Conservation (phyloP, 2,888 invertebrate species). For the Automeris io region DNA sequence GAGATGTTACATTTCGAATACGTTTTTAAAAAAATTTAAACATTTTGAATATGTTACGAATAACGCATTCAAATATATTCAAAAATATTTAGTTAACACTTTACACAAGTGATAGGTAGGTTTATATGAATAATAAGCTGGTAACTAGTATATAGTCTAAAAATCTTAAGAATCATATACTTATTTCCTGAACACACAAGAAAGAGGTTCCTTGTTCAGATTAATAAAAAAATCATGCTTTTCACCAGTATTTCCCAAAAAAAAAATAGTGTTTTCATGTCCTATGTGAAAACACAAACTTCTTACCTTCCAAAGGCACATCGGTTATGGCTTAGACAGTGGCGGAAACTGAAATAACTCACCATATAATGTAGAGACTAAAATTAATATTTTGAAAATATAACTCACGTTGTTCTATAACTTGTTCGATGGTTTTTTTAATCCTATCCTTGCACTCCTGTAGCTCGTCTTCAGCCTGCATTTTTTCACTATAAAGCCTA, state of each 20-base stretch:
- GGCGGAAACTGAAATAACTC: neutral
- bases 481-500: conserved; percentile 89
- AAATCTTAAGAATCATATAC: too few species aligned
- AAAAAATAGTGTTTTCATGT: neutral
- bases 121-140: too few species aligned
- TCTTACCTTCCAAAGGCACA: conserved; percentile 6
- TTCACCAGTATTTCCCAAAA: neutral
- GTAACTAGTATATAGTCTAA: too few species aligned
- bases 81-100: too few species aligned
- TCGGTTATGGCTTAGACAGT: neutral
- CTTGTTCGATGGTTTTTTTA: conserved; percentile 89
- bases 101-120: too few species aligned
- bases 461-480: conserved; percentile 91
- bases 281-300: neutral
- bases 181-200: too few species aligned
- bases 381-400: conserved; percentile 7
- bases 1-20: too few species aligned
- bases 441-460: conserved; percentile 89
- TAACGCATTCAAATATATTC: too few species aligned
- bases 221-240: neutral
- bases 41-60: too few species aligned
- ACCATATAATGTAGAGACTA: neutral
- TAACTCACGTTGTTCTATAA: conserved; percentile 94
- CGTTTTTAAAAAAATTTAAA: too few species aligned
- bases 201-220: too few species aligned